Percentiles rank a stretch among this genome's conserved stretches.
Evolutionary conservation across 1,140 invertebrate species (phyloP).

Genomic region (Oryctes rhinoceros): DNA sequence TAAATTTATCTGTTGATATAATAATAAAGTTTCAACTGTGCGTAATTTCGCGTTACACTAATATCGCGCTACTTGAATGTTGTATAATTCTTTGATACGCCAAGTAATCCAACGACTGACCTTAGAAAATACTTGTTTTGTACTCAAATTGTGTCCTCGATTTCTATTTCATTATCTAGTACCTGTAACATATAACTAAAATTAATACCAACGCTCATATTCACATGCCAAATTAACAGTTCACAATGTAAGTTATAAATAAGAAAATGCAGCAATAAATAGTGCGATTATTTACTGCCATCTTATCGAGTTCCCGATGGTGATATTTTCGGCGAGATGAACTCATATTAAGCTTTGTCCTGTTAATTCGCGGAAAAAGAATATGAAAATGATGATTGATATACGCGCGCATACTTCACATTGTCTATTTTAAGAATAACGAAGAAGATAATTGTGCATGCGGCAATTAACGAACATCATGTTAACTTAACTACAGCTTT

Average conservation of each 20-base stretch:
- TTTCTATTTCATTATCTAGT: too few relatives aligned
- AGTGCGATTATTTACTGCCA: not conserved
- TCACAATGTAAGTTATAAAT: not conserved
- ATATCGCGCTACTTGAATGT: too few relatives aligned
- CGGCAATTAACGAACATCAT: not conserved
- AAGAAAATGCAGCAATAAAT: not conserved
- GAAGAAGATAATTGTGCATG: not conserved
- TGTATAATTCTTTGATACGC: too few relatives aligned
- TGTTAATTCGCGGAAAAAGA: not conserved
- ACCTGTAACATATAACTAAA: not conserved
- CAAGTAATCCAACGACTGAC: too few relatives aligned
- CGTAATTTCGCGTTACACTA: too few relatives aligned
- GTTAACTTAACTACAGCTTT: not conserved
- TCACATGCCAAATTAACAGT: not conserved
- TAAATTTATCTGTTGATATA: too few relatives aligned
- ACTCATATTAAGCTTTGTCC: not conserved
- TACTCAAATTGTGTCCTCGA: too few relatives aligned
- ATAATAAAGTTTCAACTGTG: too few relatives aligned
- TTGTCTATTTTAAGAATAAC: not conserved
- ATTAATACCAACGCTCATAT: not conserved
- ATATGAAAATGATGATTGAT: not conserved
- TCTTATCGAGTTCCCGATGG: not conserved
- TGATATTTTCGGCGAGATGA: slow-evolving; percentile 9
- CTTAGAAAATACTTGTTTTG: too few relatives aligned
- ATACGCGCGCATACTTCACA: not conserved